Evolutionary conservation across 2,113 vertebrate genomes (phyloP).

Genomic region (Sylvia atricapilla): DNA sequence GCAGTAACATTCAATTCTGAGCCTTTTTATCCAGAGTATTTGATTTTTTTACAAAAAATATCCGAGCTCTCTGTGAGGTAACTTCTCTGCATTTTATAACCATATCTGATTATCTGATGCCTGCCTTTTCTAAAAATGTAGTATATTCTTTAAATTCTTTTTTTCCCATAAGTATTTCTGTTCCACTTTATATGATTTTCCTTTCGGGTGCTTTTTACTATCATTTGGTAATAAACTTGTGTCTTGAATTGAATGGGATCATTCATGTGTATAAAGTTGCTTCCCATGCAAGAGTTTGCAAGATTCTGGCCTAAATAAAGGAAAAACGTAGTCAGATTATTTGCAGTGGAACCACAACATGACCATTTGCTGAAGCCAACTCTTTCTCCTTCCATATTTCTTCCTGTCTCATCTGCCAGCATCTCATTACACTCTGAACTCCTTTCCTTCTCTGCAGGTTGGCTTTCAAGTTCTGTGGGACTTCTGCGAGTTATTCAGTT

Average conservation of each 20-base stretch:
- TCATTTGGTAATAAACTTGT: background rate
- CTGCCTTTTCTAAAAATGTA: background rate
- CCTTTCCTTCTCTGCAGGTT: background rate
- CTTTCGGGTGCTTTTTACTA: background rate
- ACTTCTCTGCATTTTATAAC: background rate
- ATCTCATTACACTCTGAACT: background rate
- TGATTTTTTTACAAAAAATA: background rate
- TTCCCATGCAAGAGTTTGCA: background rate
- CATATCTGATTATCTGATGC: background rate
- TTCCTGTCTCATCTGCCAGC: background rate
- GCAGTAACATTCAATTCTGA: background rate
- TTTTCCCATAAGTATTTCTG: background rate
- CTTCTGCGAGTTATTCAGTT: background rate
- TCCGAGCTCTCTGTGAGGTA: background rate
- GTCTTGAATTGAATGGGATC: background rate
- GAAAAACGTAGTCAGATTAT: background rate
- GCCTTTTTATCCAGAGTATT: background rate
- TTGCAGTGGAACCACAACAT: background rate
- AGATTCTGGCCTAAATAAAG: background rate
- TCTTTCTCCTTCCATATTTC: background rate
- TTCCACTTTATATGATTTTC: background rate
- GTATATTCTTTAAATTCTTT: background rate
- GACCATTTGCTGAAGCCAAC: background rate
- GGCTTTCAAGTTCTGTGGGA: background rate
- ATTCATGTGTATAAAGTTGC: background rate